These are phyloP conservation scores for Athripsodes cinereus DNA, from an alignment of 2,888 invertebrate species.

Conservation along the genomic window DNA sequence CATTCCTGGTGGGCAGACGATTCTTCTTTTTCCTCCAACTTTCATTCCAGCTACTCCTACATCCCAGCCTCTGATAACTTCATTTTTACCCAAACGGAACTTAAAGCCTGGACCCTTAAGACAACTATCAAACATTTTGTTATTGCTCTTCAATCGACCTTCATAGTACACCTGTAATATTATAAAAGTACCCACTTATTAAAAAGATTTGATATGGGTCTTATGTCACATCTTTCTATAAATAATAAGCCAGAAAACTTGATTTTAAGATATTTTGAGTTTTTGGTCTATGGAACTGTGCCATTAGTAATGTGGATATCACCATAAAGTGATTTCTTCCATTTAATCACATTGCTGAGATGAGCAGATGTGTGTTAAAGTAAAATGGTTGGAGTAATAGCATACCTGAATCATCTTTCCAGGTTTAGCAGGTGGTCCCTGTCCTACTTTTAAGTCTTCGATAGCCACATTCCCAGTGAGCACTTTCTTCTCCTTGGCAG, in stretches of 20 bases:
- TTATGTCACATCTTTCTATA: too few species aligned
- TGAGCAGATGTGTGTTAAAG: background rate
- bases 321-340: too few species aligned
- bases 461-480: conserved; percentile 73
- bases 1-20: conserved; percentile 77
- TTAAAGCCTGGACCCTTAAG: conserved; percentile 75
- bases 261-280: too few species aligned
- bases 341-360: too few species aligned
- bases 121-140: conserved; percentile 80
- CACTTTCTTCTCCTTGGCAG: conserved; percentile 44
- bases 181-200: too few species aligned
- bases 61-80: conserved; percentile 91
- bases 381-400: background rate
- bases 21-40: conserved; percentile 83
- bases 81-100: conserved; percentile 75
- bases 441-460: conserved; percentile 76
- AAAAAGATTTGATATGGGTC: too few species aligned
- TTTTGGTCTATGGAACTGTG: too few species aligned
- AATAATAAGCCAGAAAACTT: too few species aligned
- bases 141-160: conserved; percentile 74
- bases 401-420: conserved; percentile 63
- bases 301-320: too few species aligned
- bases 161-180: conserved; percentile 67
- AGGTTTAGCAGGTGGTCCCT: conserved; percentile 67
- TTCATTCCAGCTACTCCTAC: conserved; percentile 88